phyloP scores from a whole-genome alignment of 2,888 invertebrate genomes.

The Resseliella maxima region DNA sequence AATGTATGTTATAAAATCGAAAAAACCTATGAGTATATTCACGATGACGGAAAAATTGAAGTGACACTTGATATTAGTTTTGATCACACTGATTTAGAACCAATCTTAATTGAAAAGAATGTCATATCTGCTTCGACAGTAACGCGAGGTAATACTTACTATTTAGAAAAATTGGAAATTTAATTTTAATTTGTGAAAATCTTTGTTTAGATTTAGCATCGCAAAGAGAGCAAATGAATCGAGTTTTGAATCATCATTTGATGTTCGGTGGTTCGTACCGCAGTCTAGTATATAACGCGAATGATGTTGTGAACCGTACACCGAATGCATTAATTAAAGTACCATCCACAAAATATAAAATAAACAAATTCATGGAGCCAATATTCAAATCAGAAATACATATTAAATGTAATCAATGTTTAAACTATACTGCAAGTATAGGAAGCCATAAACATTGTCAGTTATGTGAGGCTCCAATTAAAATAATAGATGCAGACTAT shows the following conservation, averaged over 20 bases:
- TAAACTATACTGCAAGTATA: not conserved
- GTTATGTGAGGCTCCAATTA: not conserved
- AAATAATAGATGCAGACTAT: not conserved
- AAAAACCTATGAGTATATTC: not conserved
- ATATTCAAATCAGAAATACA: not conserved
- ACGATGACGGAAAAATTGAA: not conserved
- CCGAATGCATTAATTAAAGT: slow-evolving; percentile 19
- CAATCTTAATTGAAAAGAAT: not conserved
- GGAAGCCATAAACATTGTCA: not conserved
- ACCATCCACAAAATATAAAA: slow-evolving; percentile 17
- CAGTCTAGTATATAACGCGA: not conserved
- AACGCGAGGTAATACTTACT: not conserved
- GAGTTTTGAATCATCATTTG: not conserved
- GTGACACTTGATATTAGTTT: not conserved
- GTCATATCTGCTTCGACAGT: not conserved
- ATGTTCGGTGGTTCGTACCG: not conserved
- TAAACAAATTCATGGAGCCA: not conserved
- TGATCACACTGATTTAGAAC: not conserved
- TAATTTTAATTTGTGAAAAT: not conserved
- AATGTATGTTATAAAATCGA: not conserved
- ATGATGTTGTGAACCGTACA: not conserved
- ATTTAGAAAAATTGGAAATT: not conserved
- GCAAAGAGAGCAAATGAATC: not conserved
- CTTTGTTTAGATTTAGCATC: not conserved
- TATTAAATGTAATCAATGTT: not conserved